Evolutionary conservation across 2,113 vertebrate species (phyloP), one percentile per base, ranked within the genome.

Genomic region (Sceloporus tristichus): DNA sequence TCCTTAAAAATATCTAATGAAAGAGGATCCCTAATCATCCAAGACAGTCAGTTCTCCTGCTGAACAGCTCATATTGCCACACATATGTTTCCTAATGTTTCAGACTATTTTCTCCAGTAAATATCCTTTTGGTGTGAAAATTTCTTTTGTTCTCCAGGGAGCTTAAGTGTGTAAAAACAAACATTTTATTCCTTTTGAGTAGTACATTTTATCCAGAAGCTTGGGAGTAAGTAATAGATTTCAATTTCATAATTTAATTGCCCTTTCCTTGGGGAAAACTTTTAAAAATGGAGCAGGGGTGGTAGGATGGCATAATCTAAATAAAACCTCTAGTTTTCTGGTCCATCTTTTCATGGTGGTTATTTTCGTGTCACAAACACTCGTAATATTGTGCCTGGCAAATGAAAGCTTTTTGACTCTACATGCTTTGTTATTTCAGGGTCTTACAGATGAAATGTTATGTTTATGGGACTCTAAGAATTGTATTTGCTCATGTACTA

Each of bases 341-440:
- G 92, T 89, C 84, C 90, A 9, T 92, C 82, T 90, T 89, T 70
- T 76, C 82, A 89, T n/a, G 83, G 78, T 92, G 83, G 77, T 85
- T 93, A 79, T 91, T 94, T 94, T 83, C 85, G 79, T 62, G 85
- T 90, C 85, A 90, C 29, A 19, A 56, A 78, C 71, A 59, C 79
- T n/a, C 54, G 92, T 66, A 80, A 82, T 68, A 81, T 0, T 1
- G 84, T 23, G 79, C 91, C 74, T 90, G 82, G 80, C 91, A 92
- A 92, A 84, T 88, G 65, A 38, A 94, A 53, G 68, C 53, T 86
- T 70, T 93, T 92, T 94, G 86, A 75, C 62, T 90, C 80, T 91
- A 89, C 82, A 77, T 68, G 90, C 93, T 94, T 91, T 94, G 94
- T 94, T 95, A 93, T 94, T 94, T 92, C 90, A 92, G 25, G 86